Conservation (phyloP, 2,888 invertebrate genomes). For the Dysmachus trigonus region DNA sequence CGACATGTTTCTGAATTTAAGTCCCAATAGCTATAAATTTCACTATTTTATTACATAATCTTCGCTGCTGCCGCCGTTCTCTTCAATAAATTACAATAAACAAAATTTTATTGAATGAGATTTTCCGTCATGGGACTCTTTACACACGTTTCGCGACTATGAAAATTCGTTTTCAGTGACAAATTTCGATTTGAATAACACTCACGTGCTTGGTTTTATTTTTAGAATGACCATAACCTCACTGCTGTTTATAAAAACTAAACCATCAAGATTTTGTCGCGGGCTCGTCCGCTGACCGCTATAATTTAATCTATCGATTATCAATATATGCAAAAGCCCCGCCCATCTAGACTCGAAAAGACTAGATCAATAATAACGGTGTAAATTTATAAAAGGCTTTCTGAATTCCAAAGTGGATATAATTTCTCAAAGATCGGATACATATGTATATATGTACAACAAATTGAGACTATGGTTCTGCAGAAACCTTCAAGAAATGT, state of each 20-base stretch:
- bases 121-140: neutral
- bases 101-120: neutral
- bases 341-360: neutral
- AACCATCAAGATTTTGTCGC: neutral
- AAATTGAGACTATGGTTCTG: neutral
- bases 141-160: neutral
- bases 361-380: neutral
- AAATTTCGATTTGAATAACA: slow-evolving; percentile 13
- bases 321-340: neutral
- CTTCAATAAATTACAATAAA: neutral
- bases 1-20: neutral
- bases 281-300: neutral
- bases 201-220: slow-evolving; percentile 24
- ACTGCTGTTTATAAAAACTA: neutral
- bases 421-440: neutral
- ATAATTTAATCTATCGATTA: neutral
- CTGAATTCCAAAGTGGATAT: neutral
- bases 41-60: neutral
- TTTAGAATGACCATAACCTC: neutral
- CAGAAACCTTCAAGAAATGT: neutral
- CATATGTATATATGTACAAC: neutral
- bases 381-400: neutral
- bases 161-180: neutral
- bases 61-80: neutral
- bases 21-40: neutral